Percentiles rank a stretch among this genome's conserved stretches.
These are phyloP conservation scores for Drepana falcataria DNA, from an alignment of 2,888 invertebrate genomes.

Conservation along the genomic window DNA sequence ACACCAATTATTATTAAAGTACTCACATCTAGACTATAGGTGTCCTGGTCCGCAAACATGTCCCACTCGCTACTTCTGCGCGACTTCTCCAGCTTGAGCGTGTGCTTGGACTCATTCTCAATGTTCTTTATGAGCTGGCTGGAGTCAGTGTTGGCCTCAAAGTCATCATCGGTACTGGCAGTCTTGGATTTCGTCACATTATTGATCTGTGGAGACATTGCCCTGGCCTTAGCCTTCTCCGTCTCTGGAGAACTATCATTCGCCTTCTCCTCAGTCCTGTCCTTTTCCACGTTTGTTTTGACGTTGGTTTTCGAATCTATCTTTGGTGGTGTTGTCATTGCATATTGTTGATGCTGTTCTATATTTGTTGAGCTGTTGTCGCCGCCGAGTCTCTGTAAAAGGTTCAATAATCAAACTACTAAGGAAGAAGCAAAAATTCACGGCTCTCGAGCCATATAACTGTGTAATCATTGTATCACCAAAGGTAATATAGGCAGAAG, in stretches of 20 bases:
- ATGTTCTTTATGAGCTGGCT: conserved; percentile 14
- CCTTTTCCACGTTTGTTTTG: conserved; percentile 11
- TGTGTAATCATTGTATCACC: no score
- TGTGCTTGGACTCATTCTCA: conserved; percentile 31
- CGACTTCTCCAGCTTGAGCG: conserved; percentile 44
- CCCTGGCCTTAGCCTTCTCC: neutral
- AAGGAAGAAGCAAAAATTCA: no score
- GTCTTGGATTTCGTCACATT: conserved; percentile 6
- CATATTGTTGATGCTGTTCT: conserved; percentile 2
- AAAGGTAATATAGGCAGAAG: no score
- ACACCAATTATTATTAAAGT: neutral
- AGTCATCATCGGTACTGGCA: neutral
- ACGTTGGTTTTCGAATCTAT: conserved; percentile 5
- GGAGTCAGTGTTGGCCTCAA: neutral
- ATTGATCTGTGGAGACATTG: neutral
- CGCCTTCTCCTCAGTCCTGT: neutral
- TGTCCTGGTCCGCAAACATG: conserved; percentile 95
- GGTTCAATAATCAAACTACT: neutral
- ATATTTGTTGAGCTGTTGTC: conserved; percentile 17
- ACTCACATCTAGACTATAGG: conserved; percentile 78
- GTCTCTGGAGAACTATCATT: neutral
- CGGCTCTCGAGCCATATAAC: no score
- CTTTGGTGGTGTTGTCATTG: conserved; percentile 1
- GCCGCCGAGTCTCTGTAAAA: conserved; percentile 31
- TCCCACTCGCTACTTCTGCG: conserved; percentile 86